Evolutionary conservation across 2,888 invertebrate species (phyloP).

Genomic region (Oxytorus armatus): DNA sequence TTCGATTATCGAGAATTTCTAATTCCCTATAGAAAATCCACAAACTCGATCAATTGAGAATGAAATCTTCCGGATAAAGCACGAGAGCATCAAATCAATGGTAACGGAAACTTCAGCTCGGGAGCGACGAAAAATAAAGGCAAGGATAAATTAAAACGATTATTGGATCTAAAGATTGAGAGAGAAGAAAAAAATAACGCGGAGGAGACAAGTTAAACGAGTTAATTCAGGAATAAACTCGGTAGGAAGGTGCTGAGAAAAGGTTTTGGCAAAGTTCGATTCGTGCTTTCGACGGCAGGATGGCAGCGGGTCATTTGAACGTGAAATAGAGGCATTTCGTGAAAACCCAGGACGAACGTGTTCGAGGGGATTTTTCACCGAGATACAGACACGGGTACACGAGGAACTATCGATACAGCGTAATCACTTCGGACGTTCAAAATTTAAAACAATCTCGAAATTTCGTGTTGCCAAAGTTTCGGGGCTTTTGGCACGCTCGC

Average conservation of each 20-base stretch:
- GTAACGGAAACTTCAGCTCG: background rate
- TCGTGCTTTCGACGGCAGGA: background rate
- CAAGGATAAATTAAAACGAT: background rate
- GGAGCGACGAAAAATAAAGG: background rate
- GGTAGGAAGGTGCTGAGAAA: background rate
- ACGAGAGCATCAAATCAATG: background rate
- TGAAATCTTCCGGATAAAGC: conserved; percentile 28
- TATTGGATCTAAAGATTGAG: conserved; percentile 3
- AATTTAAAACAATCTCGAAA: background rate
- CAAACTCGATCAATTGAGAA: conserved; percentile 2
- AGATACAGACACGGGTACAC: background rate
- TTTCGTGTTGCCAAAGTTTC: conserved; percentile 18
- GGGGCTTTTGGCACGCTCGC: background rate
- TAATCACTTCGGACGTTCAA: background rate
- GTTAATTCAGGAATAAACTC: conserved; percentile 10
- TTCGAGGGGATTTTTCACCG: conserved; percentile 3
- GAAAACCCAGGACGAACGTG: background rate
- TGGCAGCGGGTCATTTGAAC: background rate
- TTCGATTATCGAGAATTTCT: conserved; percentile 3
- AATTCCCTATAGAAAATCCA: background rate
- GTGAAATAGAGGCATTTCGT: background rate
- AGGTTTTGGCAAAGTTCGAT: background rate
- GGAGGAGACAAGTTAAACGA: conserved; percentile 5
- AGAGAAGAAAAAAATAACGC: background rate
- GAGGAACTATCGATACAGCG: background rate